Evolutionary conservation across 2,888 invertebrate species (phyloP), one percentile per base, ranked within the genome.

Genomic region (Sepiola atlantica): DNA sequence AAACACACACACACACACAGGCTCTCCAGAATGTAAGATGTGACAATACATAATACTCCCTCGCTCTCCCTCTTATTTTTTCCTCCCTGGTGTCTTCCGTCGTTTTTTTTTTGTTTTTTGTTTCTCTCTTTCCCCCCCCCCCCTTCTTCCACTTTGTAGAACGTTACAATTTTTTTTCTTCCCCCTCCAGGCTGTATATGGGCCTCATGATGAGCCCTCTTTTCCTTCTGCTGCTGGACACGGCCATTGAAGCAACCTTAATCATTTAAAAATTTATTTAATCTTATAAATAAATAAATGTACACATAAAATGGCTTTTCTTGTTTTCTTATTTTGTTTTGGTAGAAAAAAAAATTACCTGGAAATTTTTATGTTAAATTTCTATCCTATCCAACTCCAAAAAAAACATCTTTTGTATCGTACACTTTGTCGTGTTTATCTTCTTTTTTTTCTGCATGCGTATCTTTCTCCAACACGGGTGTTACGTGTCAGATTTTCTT

Each of bases 1-100:
- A 77, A 28, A 77, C 77, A n/a, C n/a, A n/a, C 77, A 45, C 45
- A 45, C 77, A 77, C n/a, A 77, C 77, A 77, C 77, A n/a, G n/a
- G n/a, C 77, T n/a, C 77, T n/a, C 77, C 77, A 77, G 77, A 77
- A n/a, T 77, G 77, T 77, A 77, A 77, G 77, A 77, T 77, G 77
- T 77, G n/a, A 77, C 77, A n/a, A 77, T 77, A 77, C 45, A 45
- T 77, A 77, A 77, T 77, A 77, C n/a, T 77, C 12, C 18, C n/a
- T 14, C 1, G 4, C 20, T 77, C 77, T 77, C n/a, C n/a, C 77
- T 77, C 77, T 77, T 12, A 16, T 77, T n/a, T 77, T n/a, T 77
- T 77, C 77, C 77, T n/a, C 16, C n/a, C 21, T 55, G 16, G 55
- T 55, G 16, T 55, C 21, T 55, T 20, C 21, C 16, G 18, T 20